phyloP scores from a whole-genome alignment of 2,888 invertebrate species.

The Tiliacea citrago region DNA sequence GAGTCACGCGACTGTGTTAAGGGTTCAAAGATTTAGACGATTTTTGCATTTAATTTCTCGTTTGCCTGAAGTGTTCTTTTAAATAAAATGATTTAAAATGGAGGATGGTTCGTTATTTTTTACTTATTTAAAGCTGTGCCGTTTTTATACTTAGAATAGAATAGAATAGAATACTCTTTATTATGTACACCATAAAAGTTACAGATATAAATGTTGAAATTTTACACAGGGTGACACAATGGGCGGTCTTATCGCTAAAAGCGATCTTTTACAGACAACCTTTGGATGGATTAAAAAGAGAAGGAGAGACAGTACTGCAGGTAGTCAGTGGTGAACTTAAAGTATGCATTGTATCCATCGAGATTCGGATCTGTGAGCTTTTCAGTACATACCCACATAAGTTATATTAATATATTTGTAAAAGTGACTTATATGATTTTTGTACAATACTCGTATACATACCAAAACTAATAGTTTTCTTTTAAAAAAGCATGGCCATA shows the following conservation, averaged over 20 bases:
- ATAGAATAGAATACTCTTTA: no score
- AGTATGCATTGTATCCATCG: background rate
- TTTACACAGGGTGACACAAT: no score
- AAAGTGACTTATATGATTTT: background rate
- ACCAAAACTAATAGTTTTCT: no score
- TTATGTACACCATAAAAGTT: no score
- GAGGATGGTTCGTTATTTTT: background rate
- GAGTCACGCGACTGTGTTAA: constrained; percentile 10
- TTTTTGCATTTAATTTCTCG: constrained; percentile 25
- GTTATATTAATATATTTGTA: background rate
- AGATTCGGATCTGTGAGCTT: background rate
- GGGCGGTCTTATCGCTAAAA: no score
- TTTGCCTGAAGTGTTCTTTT: background rate
- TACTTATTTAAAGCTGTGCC: background rate
- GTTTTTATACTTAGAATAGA: background rate
- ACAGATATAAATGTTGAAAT: no score
- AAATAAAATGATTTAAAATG: background rate
- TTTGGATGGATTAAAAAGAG: no score
- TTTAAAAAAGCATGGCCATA: background rate
- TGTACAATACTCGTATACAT: no score
- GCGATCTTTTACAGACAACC: no score
- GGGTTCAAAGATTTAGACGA: constrained; percentile 22
- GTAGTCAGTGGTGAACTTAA: no score
- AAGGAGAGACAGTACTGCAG: no score
- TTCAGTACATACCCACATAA: background rate